Percentiles rank a stretch among this genome's conserved stretches.
phyloP scores from a whole-genome alignment of 2,888 invertebrate species.

The Neuroscelio doddi region DNA sequence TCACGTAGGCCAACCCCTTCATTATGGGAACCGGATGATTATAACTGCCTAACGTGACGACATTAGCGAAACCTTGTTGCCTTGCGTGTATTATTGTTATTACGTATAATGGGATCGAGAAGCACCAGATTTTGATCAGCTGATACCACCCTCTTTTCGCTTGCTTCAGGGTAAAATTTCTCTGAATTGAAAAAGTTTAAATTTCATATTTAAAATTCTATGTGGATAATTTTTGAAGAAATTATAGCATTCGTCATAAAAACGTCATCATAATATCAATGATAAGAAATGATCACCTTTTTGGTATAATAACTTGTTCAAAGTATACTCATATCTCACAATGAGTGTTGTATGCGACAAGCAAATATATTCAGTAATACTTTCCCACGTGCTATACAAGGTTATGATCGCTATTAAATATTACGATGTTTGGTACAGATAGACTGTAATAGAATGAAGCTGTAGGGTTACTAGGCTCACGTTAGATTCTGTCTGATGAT shows the following conservation, averaged over 20 bases:
- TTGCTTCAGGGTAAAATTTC: constrained; percentile 6
- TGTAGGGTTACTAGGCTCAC: constrained; percentile 20
- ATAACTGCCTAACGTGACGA: constrained; percentile 66
- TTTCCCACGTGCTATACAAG: constrained; percentile 56
- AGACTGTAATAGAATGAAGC: constrained; percentile 48
- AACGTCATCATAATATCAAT: no score
- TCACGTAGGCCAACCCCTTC: constrained; percentile 63
- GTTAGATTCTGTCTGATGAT: constrained; percentile 30
- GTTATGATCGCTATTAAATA: constrained; percentile 50
- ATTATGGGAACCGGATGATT: constrained; percentile 65
- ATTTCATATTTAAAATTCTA: no score
- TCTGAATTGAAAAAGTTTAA: no score
- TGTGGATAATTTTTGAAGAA: no score
- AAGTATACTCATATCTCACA: not conserved
- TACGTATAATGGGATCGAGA: constrained; percentile 54
- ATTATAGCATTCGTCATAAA: no score
- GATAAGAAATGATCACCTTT: no score
- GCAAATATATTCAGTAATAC: constrained; percentile 16
- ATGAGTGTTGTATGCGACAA: not conserved
- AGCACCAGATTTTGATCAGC: constrained; percentile 35
- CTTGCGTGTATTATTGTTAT: constrained; percentile 58
- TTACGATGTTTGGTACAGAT: constrained; percentile 49
- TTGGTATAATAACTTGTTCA: not conserved
- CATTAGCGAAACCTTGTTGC: constrained; percentile 63
- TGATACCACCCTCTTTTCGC: constrained; percentile 15